These are phyloP conservation scores for Lagopus muta DNA, from an alignment of 2,113 vertebrate genomes.

Conservation along the genomic window DNA sequence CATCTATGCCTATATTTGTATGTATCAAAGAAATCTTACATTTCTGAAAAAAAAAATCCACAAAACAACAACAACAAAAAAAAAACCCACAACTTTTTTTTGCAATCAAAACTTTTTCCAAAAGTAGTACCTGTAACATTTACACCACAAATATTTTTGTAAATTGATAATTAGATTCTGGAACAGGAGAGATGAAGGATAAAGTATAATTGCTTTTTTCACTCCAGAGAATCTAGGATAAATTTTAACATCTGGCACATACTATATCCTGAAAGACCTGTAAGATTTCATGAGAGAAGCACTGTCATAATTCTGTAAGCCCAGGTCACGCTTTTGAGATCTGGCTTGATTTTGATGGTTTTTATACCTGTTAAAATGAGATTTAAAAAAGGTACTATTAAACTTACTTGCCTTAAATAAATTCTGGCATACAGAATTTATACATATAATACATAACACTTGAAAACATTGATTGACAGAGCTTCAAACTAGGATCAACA, in stretches of 20 bases:
- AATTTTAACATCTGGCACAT: constrained; percentile 36
- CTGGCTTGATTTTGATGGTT: neutral
- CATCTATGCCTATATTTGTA: neutral
- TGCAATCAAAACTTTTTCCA: neutral
- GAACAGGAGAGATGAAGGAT: constrained; percentile 31
- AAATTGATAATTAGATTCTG: constrained; percentile 43
- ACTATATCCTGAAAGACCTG: neutral
- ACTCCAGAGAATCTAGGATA: constrained; percentile 42
- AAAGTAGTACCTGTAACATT: neutral
- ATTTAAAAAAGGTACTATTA: neutral
- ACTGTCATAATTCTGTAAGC: neutral
- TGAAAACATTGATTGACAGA: neutral
- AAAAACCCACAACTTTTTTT: neutral
- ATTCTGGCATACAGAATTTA: neutral
- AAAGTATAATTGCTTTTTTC: constrained; percentile 28
- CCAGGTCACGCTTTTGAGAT: neutral
- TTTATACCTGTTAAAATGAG: neutral
- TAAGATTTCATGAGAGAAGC: neutral
- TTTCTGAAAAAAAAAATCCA: neutral
- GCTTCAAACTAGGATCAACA: neutral
- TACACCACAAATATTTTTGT: constrained; percentile 30
- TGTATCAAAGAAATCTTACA: neutral
- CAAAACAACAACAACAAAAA: neutral
- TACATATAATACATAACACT: neutral
- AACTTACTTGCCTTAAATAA: neutral